A percentile compares a stretch with the other conserved stretches of the same genome.
phyloP scores from a whole-genome alignment of 2,113 vertebrate species.

The Aptenodytes forsteri region DNA sequence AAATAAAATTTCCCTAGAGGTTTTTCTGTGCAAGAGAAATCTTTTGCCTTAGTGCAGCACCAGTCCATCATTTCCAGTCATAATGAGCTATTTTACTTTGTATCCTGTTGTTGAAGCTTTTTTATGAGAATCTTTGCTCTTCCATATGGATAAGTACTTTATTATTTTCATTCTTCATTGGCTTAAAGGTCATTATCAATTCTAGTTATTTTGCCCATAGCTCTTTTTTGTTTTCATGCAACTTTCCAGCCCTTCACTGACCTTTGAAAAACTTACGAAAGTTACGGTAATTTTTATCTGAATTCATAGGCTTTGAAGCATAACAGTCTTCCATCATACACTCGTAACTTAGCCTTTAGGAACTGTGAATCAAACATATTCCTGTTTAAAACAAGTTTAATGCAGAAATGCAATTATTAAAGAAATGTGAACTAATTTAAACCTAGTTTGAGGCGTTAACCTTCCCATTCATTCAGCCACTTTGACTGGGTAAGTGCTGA shows the following conservation, averaged over 20 bases:
- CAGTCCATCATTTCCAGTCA: neutral
- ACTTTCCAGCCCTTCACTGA: slow-evolving; percentile 52
- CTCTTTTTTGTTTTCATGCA: slow-evolving; percentile 43
- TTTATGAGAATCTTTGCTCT: slow-evolving; percentile 17
- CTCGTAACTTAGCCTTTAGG: slow-evolving; percentile 43
- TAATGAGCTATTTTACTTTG: slow-evolving; percentile 30
- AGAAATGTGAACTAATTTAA: slow-evolving; percentile 59
- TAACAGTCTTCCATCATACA: slow-evolving; percentile 32
- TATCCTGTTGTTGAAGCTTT: neutral
- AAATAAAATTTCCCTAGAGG: neutral
- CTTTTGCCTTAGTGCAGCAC: neutral
- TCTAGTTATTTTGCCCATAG: slow-evolving; percentile 47
- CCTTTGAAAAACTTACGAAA: slow-evolving; percentile 67
- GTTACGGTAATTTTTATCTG: slow-evolving; percentile 58
- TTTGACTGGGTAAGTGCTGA: slow-evolving; percentile 31
- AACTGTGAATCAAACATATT: slow-evolving; percentile 47
- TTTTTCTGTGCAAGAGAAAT: neutral
- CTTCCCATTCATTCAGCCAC: slow-evolving; percentile 9
- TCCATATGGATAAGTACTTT: slow-evolving; percentile 19
- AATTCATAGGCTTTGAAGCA: slow-evolving; percentile 45
- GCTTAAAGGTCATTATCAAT: slow-evolving; percentile 71
- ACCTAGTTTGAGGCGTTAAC: slow-evolving; percentile 50
- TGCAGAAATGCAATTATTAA: slow-evolving; percentile 50
- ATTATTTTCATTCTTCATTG: slow-evolving; percentile 61
- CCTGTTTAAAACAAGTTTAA: slow-evolving; percentile 54